These are phyloP conservation scores for Danio tinwini DNA, from an alignment of 2,797 vertebrate genomes.

Conservation along the genomic window DNA sequence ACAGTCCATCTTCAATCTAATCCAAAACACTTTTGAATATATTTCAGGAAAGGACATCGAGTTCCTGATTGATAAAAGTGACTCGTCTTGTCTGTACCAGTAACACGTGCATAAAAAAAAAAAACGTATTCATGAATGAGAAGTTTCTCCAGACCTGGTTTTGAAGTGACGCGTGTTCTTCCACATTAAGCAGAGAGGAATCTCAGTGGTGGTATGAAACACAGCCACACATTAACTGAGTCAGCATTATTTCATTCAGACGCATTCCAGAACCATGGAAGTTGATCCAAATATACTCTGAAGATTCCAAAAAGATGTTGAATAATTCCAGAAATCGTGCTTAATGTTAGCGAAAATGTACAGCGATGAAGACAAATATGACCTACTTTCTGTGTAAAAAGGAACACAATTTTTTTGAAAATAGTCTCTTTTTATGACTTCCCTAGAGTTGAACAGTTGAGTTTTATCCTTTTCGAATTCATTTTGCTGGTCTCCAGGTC, in stretches of 20 bases:
- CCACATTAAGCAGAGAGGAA: conserved; percentile 48
- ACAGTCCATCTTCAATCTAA: too few relatives aligned
- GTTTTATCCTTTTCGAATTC: too few relatives aligned
- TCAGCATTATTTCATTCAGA: conserved; percentile 61
- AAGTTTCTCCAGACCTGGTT: conserved; percentile 47
- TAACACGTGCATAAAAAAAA: conserved; percentile 12
- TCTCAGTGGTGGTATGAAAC: conserved; percentile 56
- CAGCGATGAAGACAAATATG: not conserved
- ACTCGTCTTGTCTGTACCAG: not conserved
- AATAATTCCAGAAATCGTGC: not conserved
- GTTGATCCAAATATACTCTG: not conserved
- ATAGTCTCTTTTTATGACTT: too few relatives aligned
- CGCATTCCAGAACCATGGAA: not conserved
- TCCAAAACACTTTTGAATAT: too few relatives aligned
- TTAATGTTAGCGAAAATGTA: not conserved
- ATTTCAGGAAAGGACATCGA: too few relatives aligned
- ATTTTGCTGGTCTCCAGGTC: too few relatives aligned
- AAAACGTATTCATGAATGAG: conserved; percentile 24
- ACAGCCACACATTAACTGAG: conserved; percentile 67
- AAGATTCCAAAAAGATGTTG: not conserved
- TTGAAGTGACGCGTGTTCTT: conserved; percentile 42
- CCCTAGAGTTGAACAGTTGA: too few relatives aligned
- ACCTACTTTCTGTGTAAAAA: not conserved
- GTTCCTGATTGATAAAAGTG: too few relatives aligned
- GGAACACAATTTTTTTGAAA: not conserved